Evolutionary conservation across 2,888 invertebrate species (phyloP).

Genomic region (Rotaria sp.): DNA sequence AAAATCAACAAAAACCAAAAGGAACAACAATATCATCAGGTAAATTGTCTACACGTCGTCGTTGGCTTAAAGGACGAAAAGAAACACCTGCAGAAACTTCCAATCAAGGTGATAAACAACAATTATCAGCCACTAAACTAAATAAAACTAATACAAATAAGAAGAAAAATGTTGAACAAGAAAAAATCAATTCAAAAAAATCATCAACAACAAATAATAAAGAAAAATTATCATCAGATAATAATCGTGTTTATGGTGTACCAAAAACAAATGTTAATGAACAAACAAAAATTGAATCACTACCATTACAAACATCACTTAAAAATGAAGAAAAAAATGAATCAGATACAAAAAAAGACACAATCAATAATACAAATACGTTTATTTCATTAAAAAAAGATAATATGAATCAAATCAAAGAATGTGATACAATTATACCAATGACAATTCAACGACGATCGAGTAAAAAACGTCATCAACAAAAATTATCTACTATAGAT

Average conservation of each 20-base stretch:
- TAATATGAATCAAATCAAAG: background rate
- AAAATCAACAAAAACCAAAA: background rate
- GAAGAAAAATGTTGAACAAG: background rate
- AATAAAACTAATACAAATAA: background rate
- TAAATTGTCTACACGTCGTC: constrained; percentile 1
- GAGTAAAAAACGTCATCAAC: background rate
- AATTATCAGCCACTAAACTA: background rate
- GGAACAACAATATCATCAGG: background rate
- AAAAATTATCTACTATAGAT: constrained; percentile 1
- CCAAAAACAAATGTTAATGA: background rate
- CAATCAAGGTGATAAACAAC: background rate
- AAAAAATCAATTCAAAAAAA: too few species aligned
- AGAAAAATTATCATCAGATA: background rate
- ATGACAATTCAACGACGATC: background rate
- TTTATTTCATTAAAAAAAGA: background rate
- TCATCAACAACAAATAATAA: background rate
- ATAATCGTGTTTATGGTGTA: constrained; percentile 30
- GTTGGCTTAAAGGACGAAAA: constrained; percentile 27
- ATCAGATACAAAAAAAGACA: background rate
- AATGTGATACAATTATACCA: background rate
- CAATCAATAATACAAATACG: background rate
- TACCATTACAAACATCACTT: background rate
- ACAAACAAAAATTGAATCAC: background rate
- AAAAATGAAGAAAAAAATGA: background rate
- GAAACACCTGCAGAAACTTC: background rate